Percentiles rank a stretch among this genome's conserved stretches.
phyloP scores from a whole-genome alignment of 2,888 invertebrate genomes.

The Clusia tigrina region DNA sequence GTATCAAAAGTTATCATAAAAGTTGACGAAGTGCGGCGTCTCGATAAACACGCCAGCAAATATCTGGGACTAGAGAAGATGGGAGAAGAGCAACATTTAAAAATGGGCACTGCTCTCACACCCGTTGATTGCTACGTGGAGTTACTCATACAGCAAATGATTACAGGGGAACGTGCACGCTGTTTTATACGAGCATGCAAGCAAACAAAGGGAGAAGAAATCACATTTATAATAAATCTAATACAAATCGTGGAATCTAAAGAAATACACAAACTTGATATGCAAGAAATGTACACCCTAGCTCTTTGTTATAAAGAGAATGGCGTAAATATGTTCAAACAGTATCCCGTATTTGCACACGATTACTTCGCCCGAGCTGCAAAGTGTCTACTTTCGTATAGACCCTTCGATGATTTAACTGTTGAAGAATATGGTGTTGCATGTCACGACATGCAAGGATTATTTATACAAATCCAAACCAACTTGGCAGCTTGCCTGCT shows the following conservation, averaged over 20 bases:
- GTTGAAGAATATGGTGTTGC: conserved; percentile 55
- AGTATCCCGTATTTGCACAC: conserved; percentile 75
- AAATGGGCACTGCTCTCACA: conserved; percentile 64
- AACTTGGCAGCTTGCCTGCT: conserved; percentile 86
- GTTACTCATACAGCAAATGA: conserved; percentile 65
- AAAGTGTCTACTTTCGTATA: conserved; percentile 75
- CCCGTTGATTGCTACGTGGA: conserved; percentile 66
- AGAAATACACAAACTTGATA: conserved; percentile 64
- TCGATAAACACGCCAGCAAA: conserved; percentile 45
- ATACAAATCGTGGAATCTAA: conserved; percentile 59
- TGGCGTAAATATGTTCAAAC: conserved; percentile 72
- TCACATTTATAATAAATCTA: conserved; percentile 62
- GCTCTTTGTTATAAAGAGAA: conserved; percentile 65
- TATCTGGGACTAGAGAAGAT: conserved; percentile 35
- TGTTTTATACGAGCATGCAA: conserved; percentile 58
- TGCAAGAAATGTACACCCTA: conserved; percentile 61
- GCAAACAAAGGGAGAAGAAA: conserved; percentile 35
- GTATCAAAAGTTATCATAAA: conserved; percentile 53
- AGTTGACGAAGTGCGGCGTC: conserved; percentile 46
- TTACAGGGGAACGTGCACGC: conserved; percentile 64
- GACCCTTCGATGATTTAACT: conserved; percentile 66
- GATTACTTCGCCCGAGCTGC: conserved; percentile 76
- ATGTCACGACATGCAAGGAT: conserved; percentile 66
- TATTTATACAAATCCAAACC: conserved; percentile 76
- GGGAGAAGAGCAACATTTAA: conserved; percentile 33